Evolutionary conservation across 2,797 vertebrate species (phyloP), one percentile per base, ranked within the genome.

Genomic region (Peromyscus nudipes): DNA sequence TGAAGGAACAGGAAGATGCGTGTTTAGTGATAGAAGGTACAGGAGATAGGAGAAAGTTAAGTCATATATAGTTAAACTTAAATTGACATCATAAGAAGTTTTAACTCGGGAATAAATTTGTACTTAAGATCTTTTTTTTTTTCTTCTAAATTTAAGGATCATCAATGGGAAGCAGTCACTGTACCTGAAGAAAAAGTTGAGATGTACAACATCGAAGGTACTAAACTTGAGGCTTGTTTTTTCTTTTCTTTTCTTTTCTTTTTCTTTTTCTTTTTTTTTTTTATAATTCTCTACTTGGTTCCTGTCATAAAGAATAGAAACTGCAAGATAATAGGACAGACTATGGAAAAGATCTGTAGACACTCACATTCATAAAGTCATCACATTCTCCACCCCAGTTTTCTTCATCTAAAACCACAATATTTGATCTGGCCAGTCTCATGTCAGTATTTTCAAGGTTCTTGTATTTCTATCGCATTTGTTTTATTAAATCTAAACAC

Each of bases 101-200:
- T 92, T 89, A 89, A 92, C 52, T 94, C 19, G 87, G 69, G 4
- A 85, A 40, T 83, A 81, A 92, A 25, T 60, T 91, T 95, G 89
- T 94, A 46, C 14, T 85, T 49, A 81, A 95, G 76, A 84, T 37
- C 34, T 96, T 34, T 98, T 52, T 55, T 11, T 17, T 4, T 98
- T 49, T 55, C 11, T 19, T 2, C 97, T 97, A 97, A 69, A 81
- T 97, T 91, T 81, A 96, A 99, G 99, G 99, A 99, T 73, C 98
- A 98, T 49, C 99, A 99, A 49, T 99, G 99, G 99, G 99, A 99
- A 98, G 99, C 99, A 27, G 98, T 99, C 57, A 98, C 98, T 64
- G 99, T 99, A 86, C 98, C 97, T 96, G 99, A 99, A 96, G 99
- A 99, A 96, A 99, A 99, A 97, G 99, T 99, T 64, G 95, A 98